These are phyloP conservation scores for Illadopsis cleaveri DNA, from an alignment of 2,113 vertebrate species.

Conservation along the genomic window DNA sequence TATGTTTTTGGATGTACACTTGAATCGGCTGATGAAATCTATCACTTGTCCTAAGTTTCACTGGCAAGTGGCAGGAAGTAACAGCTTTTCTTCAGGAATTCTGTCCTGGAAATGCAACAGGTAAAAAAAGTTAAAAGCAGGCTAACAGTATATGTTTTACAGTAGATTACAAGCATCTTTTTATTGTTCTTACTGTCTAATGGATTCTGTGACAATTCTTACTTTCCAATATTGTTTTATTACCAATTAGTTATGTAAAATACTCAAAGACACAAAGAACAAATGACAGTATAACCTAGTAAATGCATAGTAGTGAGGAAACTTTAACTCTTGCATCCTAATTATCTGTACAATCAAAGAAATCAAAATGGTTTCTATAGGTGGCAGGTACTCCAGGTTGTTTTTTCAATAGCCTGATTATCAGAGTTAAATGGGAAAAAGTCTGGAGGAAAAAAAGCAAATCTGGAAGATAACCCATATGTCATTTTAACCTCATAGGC, in stretches of 20 bases:
- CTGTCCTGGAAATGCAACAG: not conserved
- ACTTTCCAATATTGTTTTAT: not conserved
- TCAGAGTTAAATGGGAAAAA: not conserved
- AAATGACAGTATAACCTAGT: not conserved
- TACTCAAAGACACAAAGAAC: not conserved
- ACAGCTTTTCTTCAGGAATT: slow-evolving; percentile 5
- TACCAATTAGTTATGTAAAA: slow-evolving; percentile 20
- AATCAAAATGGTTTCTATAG: not conserved
- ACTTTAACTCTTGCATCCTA: not conserved
- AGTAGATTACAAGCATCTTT: not conserved
- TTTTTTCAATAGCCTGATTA: not conserved
- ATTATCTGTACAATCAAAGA: not conserved
- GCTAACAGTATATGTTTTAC: not conserved
- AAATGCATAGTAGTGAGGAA: not conserved
- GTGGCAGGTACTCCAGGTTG: not conserved
- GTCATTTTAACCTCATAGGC: not conserved
- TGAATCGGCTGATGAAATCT: slow-evolving; percentile 42
- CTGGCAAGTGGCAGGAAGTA: not conserved
- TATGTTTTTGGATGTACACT: slow-evolving; percentile 31
- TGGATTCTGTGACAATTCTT: not conserved
- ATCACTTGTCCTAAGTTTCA: slow-evolving; percentile 19
- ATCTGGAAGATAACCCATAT: not conserved
- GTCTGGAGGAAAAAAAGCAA: not conserved
- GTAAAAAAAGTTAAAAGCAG: not conserved
- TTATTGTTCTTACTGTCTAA: slow-evolving; percentile 16